Percentiles rank a stretch among this genome's conserved stretches.
These are phyloP conservation scores for Ecdyonurus torrentis DNA, from an alignment of 2,888 invertebrate genomes.

Conservation along the genomic window DNA sequence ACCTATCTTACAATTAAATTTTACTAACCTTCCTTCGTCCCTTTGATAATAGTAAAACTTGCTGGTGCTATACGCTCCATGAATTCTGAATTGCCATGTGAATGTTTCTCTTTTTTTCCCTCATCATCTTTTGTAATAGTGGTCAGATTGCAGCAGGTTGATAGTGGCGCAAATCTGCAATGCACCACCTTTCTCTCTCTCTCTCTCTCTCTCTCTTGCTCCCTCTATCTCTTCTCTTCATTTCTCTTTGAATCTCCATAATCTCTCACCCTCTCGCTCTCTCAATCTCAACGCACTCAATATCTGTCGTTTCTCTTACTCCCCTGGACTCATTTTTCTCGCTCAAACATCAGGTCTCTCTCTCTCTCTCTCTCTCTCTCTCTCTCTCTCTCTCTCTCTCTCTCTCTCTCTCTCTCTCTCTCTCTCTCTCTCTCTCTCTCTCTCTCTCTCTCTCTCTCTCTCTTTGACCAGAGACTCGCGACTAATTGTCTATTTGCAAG, in stretches of 20 bases:
- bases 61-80: too few relatives aligned
- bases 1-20: too few relatives aligned
- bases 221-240: background rate
- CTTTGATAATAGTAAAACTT: too few relatives aligned
- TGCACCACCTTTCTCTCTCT: too few relatives aligned
- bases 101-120: too few relatives aligned
- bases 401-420: background rate
- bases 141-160: too few relatives aligned
- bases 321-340: background rate
- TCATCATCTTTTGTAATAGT: too few relatives aligned
- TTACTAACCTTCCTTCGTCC: too few relatives aligned
- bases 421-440: background rate
- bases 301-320: background rate
- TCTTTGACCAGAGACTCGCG: background rate
- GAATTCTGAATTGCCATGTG: too few relatives aligned
- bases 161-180: too few relatives aligned
- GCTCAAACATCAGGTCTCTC: background rate
- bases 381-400: background rate
- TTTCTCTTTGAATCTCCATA: too few relatives aligned
- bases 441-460: background rate
- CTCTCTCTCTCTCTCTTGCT: background rate
- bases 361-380: background rate
- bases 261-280: background rate
- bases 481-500: background rate
- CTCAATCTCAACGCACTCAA: too few relatives aligned